Conservation (phyloP, 2,797 vertebrate species). For the Columba guinea region DNA sequence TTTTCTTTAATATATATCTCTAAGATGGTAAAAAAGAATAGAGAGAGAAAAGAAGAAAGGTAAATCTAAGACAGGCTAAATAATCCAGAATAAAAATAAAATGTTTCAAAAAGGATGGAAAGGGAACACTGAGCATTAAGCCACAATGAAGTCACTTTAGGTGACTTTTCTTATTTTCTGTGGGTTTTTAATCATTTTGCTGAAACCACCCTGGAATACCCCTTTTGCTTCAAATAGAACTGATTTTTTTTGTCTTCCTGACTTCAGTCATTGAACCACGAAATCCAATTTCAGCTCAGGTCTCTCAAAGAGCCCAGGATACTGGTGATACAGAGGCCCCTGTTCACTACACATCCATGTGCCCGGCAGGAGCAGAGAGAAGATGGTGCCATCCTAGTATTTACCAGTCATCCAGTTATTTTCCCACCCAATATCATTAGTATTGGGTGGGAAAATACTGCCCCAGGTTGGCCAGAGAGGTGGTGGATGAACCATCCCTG, state of each 20-base stretch:
- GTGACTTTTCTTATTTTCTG: not conserved
- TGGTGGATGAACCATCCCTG: too few species aligned
- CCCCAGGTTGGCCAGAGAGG: too few species aligned
- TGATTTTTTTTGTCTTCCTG: not conserved
- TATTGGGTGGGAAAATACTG: too few species aligned
- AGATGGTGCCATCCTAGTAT: not conserved
- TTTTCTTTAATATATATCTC: not conserved
- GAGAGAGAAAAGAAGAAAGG: accelerated
- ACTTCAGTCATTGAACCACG: conserved; percentile 21
- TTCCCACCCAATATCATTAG: too few species aligned
- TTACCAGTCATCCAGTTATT: too few species aligned
- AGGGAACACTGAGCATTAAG: not conserved
- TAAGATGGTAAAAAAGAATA: not conserved
- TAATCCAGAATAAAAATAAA: not conserved
- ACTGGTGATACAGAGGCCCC: not conserved
- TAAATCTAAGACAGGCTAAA: not conserved
- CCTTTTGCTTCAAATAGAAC: not conserved
- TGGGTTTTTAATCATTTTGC: not conserved
- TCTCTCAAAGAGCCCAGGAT: not conserved
- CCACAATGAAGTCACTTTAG: not conserved
- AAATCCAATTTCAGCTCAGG: conserved; percentile 29
- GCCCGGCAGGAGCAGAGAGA: not conserved
- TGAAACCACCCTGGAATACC: not conserved
- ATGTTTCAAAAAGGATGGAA: not conserved
- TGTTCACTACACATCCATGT: not conserved